Evolutionary conservation across 2,113 vertebrate species (phyloP).

Genomic region (Chaenogobius annularis): DNA sequence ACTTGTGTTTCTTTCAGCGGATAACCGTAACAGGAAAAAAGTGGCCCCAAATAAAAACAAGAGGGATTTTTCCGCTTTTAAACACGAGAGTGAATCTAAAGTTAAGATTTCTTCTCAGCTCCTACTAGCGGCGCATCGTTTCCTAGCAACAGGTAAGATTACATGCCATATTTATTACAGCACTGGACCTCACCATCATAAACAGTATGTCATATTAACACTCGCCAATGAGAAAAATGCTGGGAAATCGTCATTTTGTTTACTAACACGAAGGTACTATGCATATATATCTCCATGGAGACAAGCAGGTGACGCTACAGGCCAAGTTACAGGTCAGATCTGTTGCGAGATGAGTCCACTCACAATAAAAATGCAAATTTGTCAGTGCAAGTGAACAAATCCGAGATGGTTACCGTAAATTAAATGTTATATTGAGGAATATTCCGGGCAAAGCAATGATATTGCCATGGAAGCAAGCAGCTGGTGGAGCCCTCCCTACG

Average conservation of each 20-base stretch:
- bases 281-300: background rate
- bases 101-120: conserved; percentile 96
- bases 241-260: background rate
- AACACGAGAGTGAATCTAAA: conserved; percentile 86
- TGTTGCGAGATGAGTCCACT: background rate
- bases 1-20: conserved; percentile 71
- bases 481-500: too few relatives aligned
- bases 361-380: background rate
- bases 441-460: background rate
- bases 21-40: conserved; percentile 88
- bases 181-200: background rate
- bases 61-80: conserved; percentile 94
- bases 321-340: background rate
- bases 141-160: conserved; percentile 88
- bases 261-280: background rate
- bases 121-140: conserved; percentile 94
- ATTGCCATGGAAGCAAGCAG: background rate
- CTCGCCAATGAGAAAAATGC: background rate
- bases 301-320: background rate
- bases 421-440: background rate
- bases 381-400: too few relatives aligned
- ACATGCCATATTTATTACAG: background rate
- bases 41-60: conserved; percentile 86
- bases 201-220: background rate
- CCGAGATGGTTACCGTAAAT: background rate